Conservation (phyloP, 1,140 invertebrate species). For the Chionoecetes opilio region DNA sequence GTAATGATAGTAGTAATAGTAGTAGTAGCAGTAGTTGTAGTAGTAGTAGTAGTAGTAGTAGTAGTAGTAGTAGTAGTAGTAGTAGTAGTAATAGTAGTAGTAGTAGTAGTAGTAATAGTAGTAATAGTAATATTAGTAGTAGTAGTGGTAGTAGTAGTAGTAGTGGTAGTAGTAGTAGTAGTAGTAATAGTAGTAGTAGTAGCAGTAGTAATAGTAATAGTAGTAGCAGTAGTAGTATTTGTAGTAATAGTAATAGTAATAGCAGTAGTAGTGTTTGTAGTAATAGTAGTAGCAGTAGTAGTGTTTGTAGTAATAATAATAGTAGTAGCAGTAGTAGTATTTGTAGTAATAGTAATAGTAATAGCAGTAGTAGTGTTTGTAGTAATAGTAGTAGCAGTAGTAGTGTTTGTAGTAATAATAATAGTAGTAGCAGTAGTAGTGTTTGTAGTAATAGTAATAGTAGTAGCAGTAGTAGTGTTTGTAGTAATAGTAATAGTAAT, state of each 20-base stretch:
- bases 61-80: slow-evolving; percentile 23
- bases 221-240: neutral
- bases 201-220: neutral
- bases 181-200: neutral
- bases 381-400: no score
- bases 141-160: neutral
- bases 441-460: no score
- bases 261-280: neutral
- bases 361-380: no score
- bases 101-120: neutral
- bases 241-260: neutral
- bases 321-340: no score
- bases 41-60: slow-evolving; percentile 24
- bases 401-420: no score
- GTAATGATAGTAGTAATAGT: neutral
- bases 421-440: no score
- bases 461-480: no score
- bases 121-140: neutral
- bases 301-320: no score
- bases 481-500: no score
- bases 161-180: neutral
- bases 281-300: no score
- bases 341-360: no score
- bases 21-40: neutral
- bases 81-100: slow-evolving; percentile 15